Percentiles rank a stretch among this genome's conserved stretches.
phyloP scores from a whole-genome alignment of 2,113 vertebrate species.

The Grantiella picta region DNA sequence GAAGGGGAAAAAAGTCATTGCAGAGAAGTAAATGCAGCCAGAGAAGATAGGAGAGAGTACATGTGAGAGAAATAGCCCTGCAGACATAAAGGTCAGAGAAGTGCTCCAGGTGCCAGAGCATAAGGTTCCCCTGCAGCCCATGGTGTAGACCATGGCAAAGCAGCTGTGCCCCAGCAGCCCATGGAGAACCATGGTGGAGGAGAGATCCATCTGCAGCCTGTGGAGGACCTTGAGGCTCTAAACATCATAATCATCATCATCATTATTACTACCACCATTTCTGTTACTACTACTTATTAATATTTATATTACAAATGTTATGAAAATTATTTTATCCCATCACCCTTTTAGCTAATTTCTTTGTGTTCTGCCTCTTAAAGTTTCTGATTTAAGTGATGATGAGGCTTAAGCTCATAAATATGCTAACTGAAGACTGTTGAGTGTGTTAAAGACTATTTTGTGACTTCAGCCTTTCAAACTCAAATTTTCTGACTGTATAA shows the following conservation, averaged over 20 bases:
- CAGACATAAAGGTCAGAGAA: background rate
- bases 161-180: background rate
- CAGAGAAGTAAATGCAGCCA: background rate
- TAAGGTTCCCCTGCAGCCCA: accelerated
- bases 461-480: background rate
- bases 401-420: background rate
- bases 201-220: background rate
- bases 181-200: too few relatives aligned
- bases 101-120: too few relatives aligned
- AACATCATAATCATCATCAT: background rate
- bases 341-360: background rate
- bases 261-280: background rate
- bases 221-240: background rate
- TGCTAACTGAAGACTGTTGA: background rate
- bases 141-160: too few relatives aligned
- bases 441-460: background rate
- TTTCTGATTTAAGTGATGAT: background rate
- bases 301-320: background rate
- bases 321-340: background rate
- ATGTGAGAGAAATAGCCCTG: background rate
- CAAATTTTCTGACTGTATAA: background rate
- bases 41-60: background rate
- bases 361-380: background rate
- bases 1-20: background rate
- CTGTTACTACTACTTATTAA: background rate